Evolutionary conservation across 64 coral and sea anemone species (phyloP).

Genomic region (Actinia tenebrosa): DNA sequence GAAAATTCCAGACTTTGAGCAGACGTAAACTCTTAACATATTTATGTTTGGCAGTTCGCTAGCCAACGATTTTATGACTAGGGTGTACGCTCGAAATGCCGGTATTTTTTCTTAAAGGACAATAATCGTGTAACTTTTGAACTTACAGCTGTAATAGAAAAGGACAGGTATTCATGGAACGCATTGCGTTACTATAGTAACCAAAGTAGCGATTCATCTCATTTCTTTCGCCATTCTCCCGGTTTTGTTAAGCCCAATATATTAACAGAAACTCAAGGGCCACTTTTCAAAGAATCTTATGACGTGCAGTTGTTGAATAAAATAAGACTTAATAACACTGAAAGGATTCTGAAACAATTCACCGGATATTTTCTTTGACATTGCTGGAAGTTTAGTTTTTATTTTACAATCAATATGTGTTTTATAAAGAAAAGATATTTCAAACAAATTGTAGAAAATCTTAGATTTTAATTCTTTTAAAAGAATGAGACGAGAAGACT

Average conservation of each 20-base stretch:
- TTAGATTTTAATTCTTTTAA: neutral
- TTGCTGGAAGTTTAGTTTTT: neutral
- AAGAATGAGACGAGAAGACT: neutral
- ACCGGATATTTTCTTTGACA: slow-evolving; percentile 6
- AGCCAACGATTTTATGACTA: neutral
- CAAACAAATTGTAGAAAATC: neutral
- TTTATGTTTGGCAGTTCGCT: neutral
- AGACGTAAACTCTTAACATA: neutral
- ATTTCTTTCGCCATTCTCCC: neutral
- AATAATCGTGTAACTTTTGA: neutral
- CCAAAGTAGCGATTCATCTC: neutral
- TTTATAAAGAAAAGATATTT: neutral
- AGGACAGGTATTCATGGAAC: neutral
- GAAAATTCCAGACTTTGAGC: neutral
- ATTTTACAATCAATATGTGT: neutral
- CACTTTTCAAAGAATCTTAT: neutral
- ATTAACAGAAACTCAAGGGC: neutral
- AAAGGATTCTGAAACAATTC: slow-evolving; percentile 2
- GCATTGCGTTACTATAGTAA: neutral
- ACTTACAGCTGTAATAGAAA: neutral
- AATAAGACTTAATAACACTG: slow-evolving; percentile 1
- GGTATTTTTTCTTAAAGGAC: neutral
- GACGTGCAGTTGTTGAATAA: neutral
- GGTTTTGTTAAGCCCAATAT: neutral
- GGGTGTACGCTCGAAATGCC: neutral